These are phyloP conservation scores for Luscinia megarhynchos DNA, from an alignment of 2,797 vertebrate genomes.

Conservation along the genomic window DNA sequence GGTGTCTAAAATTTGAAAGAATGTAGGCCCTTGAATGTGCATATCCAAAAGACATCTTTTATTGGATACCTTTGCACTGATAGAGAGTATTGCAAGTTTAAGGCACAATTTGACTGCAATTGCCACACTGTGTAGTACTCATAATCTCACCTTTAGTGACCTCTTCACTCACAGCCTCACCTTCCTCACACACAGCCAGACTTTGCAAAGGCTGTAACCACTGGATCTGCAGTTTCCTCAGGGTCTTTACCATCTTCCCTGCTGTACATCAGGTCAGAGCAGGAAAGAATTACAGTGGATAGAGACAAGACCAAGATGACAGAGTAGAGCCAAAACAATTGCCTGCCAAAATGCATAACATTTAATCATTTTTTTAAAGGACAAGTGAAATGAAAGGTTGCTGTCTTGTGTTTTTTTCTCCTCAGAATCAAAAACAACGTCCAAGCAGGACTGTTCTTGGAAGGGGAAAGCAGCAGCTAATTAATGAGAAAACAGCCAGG, in stretches of 20 bases:
- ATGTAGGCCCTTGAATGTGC: background rate
- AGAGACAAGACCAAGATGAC: background rate
- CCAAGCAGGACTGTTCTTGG: background rate
- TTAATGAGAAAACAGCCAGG: background rate
- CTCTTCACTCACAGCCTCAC: background rate
- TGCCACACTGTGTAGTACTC: background rate
- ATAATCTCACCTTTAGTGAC: background rate
- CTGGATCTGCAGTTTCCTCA: background rate
- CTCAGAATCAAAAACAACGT: background rate
- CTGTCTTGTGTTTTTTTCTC: background rate
- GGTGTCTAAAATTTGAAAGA: background rate
- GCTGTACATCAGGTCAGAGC: background rate
- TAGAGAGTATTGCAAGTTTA: background rate
- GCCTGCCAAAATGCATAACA: background rate
- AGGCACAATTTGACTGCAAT: background rate
- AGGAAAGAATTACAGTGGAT: background rate
- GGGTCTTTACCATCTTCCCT: background rate
- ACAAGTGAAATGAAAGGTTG: background rate
- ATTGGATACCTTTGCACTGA: background rate
- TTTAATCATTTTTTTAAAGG: background rate
- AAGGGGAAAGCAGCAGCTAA: background rate
- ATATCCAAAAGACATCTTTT: background rate
- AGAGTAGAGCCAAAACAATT: background rate
- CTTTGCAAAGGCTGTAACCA: background rate
- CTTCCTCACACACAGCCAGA: background rate